These are phyloP conservation scores for Pangasius sanitwongsei DNA, from an alignment of 2,797 vertebrate genomes.

Conservation along the genomic window DNA sequence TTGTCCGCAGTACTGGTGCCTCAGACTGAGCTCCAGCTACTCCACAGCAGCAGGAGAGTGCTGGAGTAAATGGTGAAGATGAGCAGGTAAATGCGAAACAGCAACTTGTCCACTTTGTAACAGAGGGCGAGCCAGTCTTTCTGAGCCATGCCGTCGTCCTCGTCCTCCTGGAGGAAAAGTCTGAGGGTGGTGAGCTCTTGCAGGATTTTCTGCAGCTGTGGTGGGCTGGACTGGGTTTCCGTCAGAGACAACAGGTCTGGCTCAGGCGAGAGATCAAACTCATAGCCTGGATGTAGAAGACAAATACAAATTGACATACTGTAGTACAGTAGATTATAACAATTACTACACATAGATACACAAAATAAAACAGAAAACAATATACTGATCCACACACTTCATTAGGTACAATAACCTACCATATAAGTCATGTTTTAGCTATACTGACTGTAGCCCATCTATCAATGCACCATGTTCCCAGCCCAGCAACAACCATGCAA, in stretches of 20 bases:
- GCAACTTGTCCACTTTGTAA: constrained; percentile 76
- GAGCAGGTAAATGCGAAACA: constrained; percentile 80
- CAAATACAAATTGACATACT: neutral
- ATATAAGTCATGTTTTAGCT: neutral
- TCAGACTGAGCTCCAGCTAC: constrained; percentile 77
- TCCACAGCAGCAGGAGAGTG: constrained; percentile 82
- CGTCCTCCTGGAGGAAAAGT: constrained; percentile 71
- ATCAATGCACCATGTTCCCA: neutral
- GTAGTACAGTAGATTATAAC: neutral
- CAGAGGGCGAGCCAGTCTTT: constrained; percentile 79
- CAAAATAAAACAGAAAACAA: neutral
- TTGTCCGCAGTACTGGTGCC: neutral
- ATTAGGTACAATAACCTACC: neutral
- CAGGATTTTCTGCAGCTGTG: constrained; percentile 75
- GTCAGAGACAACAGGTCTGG: constrained; percentile 72
- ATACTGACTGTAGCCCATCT: neutral
- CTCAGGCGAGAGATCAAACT: constrained; percentile 68
- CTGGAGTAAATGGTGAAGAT: constrained; percentile 73
- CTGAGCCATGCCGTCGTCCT: constrained; percentile 65
- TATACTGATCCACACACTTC: too few species aligned
- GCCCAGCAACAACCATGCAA: too few species aligned
- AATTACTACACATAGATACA: neutral
- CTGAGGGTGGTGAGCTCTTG: constrained; percentile 77
- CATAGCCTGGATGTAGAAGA: constrained; percentile 64
- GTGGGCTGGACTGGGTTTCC: constrained; percentile 60